Conservation (phyloP, 2,113 vertebrate species). For the Empidonax alnorum region DNA sequence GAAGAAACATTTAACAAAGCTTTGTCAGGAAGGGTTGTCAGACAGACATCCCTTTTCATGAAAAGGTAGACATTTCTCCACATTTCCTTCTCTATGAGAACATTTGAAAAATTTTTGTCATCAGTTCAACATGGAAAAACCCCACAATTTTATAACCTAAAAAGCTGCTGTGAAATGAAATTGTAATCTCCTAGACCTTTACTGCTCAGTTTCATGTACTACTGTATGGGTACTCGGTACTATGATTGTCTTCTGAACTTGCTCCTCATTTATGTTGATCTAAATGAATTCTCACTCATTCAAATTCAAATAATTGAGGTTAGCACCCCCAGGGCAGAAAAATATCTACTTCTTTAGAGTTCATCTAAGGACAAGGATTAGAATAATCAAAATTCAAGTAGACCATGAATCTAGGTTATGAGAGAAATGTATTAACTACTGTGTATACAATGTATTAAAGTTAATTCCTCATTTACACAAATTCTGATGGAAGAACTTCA, state of each 20-base stretch:
- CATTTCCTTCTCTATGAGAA: background rate
- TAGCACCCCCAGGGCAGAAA: background rate
- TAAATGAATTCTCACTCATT: conserved; percentile 5
- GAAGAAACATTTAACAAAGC: background rate
- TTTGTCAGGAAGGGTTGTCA: background rate
- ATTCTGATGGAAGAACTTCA: background rate
- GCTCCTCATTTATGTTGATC: background rate
- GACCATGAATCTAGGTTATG: background rate
- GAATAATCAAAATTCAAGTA: background rate
- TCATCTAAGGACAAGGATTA: background rate
- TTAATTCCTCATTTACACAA: background rate
- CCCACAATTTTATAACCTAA: background rate
- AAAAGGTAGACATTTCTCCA: background rate
- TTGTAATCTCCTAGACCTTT: background rate
- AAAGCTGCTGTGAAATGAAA: background rate
- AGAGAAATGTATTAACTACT: background rate
- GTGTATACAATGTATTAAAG: background rate
- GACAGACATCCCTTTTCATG: background rate
- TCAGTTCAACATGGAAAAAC: background rate
- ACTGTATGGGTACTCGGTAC: background rate
- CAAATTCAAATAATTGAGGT: conserved; percentile 25
- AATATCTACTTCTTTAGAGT: background rate
- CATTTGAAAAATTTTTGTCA: background rate
- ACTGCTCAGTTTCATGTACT: background rate
- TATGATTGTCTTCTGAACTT: background rate